Evolutionary conservation across 2,797 vertebrate genomes (phyloP).

Genomic region (Melanotaenia maccullochi): DNA sequence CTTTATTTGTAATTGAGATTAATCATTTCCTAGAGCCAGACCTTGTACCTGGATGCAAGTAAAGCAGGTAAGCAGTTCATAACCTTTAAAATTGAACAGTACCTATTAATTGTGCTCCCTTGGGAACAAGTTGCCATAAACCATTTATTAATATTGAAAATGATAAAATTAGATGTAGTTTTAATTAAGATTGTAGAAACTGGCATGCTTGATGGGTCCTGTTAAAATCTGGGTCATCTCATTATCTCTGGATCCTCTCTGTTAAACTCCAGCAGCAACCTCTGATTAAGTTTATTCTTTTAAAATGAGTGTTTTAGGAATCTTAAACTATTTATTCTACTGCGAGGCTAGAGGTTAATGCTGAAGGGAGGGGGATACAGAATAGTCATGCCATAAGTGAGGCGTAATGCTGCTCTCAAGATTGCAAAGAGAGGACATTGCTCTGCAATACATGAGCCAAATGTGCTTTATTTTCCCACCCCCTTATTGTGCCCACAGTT

Average conservation of each 20-base stretch:
- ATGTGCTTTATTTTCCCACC: constrained; percentile 33
- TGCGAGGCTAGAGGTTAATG: constrained; percentile 32
- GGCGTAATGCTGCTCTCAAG: constrained; percentile 50
- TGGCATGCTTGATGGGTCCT: constrained; percentile 5
- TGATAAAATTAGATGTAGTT: not conserved
- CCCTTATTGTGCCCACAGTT: constrained; percentile 40
- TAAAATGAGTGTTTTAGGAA: constrained; percentile 32
- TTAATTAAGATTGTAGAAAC: constrained; percentile 8
- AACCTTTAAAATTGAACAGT: constrained; percentile 50
- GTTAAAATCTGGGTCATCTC: constrained; percentile 12
- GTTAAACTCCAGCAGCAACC: not conserved
- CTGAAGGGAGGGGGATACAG: constrained; percentile 36
- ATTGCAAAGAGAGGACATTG: constrained; percentile 33
- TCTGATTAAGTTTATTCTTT: constrained; percentile 40
- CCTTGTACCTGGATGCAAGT: constrained; percentile 26
- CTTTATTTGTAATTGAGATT: constrained; percentile 71
- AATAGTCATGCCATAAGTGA: constrained; percentile 48
- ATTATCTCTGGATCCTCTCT: not conserved
- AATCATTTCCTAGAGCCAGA: constrained; percentile 57
- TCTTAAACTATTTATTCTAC: constrained; percentile 54
- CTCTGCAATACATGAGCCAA: constrained; percentile 34
- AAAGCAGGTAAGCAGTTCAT: constrained; percentile 43
- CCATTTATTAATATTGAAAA: constrained; percentile 26
- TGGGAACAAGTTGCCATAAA: constrained; percentile 19
- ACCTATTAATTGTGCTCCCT: constrained; percentile 42